Percentiles rank a stretch among this genome's conserved stretches.
phyloP scores from a whole-genome alignment of 2,888 invertebrate genomes.

The Lucinisca nassula region DNA sequence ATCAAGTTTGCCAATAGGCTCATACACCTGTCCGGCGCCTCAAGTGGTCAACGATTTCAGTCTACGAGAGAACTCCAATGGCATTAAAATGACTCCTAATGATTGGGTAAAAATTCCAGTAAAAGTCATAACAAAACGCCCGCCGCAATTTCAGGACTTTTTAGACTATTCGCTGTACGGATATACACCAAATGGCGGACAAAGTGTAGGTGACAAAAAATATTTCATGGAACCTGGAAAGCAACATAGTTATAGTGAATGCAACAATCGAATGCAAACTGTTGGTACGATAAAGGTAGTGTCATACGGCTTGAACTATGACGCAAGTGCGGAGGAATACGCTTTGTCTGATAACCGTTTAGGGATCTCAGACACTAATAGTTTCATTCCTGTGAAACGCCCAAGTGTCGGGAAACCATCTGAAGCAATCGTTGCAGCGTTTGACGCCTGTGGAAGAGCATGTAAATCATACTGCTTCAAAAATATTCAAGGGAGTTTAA shows the following conservation, averaged over 20 bases:
- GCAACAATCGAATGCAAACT: constrained; percentile 21
- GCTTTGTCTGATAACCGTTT: constrained; percentile 57
- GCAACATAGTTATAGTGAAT: constrained; percentile 29
- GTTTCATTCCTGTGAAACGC: constrained; percentile 35
- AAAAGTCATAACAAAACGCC: constrained; percentile 45
- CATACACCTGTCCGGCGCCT: not conserved
- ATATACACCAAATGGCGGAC: not conserved
- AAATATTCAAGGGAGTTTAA: not conserved
- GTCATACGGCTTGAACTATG: constrained; percentile 51
- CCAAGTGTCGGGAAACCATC: constrained; percentile 19
- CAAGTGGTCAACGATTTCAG: not conserved
- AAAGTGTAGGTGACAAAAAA: constrained; percentile 12
- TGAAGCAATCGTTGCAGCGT: constrained; percentile 52
- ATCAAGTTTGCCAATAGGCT: not conserved
- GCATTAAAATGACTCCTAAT: not conserved
- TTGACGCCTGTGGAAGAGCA: constrained; percentile 59
- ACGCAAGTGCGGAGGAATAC: constrained; percentile 46
- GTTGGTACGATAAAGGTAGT: constrained; percentile 56
- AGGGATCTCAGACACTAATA: constrained; percentile 37
- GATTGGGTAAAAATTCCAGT: constrained; percentile 49
- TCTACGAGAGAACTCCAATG: not conserved
- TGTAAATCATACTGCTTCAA: constrained; percentile 48
- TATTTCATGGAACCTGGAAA: not conserved
- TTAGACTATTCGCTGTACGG: constrained; percentile 41
- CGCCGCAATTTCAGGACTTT: constrained; percentile 1